Percentiles rank a stretch among this genome's conserved stretches.
These are phyloP conservation scores for Campodea augens DNA, from an alignment of 1,140 invertebrate genomes.

Conservation along the genomic window DNA sequence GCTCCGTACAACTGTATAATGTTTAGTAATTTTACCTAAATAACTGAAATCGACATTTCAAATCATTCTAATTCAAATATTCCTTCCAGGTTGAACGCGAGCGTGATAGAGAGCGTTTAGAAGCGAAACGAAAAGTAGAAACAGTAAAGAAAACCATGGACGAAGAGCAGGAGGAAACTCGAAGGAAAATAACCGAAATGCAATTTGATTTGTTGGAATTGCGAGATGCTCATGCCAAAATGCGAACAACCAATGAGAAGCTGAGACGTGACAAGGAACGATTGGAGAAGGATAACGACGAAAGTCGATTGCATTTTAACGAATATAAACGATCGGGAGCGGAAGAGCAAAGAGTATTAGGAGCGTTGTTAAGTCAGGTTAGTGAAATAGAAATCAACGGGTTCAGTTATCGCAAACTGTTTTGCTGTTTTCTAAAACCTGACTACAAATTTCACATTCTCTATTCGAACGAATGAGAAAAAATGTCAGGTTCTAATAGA, in stretches of 20 bases:
- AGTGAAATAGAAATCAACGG: no score
- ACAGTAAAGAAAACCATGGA: slow-evolving; percentile 64
- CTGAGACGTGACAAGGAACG: slow-evolving; percentile 66
- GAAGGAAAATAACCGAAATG: slow-evolving; percentile 56
- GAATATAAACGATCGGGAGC: slow-evolving; percentile 32
- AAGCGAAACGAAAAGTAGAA: slow-evolving; percentile 63
- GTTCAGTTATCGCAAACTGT: not conserved
- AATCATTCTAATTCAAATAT: slow-evolving; percentile 7
- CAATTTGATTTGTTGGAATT: slow-evolving; percentile 74
- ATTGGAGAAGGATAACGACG: slow-evolving; percentile 61
- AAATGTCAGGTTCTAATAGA: slow-evolving; percentile 5
- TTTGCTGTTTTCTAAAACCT: not conserved
- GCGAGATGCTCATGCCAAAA: slow-evolving; percentile 72
- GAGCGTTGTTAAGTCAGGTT: slow-evolving; percentile 47
- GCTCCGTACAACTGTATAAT: no score
- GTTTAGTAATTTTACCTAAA: no score
- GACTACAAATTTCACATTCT: slow-evolving; percentile 4
- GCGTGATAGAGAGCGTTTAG: slow-evolving; percentile 67
- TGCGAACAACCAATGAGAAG: slow-evolving; percentile 81
- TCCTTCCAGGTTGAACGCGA: slow-evolving; percentile 52
- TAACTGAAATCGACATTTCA: slow-evolving; percentile 7
- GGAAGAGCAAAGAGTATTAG: slow-evolving; percentile 42
- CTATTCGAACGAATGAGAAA: no score
- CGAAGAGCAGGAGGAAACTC: slow-evolving; percentile 74
- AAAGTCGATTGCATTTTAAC: slow-evolving; percentile 29